These are phyloP conservation scores for Drosophila paulistorum DNA, from an alignment of 1,140 invertebrate genomes.

Conservation along the genomic window DNA sequence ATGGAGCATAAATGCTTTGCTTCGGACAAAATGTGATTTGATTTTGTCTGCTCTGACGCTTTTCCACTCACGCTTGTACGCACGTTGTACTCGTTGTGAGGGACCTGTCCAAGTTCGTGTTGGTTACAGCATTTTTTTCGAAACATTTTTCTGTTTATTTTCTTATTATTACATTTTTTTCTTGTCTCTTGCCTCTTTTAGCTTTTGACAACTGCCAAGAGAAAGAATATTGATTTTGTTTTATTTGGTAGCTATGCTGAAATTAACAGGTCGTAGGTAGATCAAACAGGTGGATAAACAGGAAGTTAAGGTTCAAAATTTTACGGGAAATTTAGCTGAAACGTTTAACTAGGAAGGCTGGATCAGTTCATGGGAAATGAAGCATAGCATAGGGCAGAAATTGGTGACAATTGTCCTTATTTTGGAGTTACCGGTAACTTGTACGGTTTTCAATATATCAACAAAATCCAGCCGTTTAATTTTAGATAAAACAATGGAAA, in stretches of 20 bases:
- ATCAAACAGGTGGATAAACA: no score
- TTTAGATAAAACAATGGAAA: no score
- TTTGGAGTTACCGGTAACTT: no score
- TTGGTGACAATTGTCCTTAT: no score
- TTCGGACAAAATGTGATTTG: constrained; percentile 66
- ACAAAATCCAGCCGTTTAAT: no score
- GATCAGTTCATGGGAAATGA: no score
- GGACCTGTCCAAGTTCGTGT: constrained; percentile 36
- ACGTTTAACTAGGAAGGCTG: no score
- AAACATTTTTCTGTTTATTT: not conserved
- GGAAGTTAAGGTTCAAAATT: no score
- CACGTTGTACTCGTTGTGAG: not conserved
- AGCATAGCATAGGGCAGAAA: no score
- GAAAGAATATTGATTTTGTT: constrained; percentile 1
- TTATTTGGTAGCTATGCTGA: not conserved
- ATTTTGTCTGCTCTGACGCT: constrained; percentile 56
- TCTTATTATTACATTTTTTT: not conserved
- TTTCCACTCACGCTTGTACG: constrained; percentile 2
- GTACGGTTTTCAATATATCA: no score
- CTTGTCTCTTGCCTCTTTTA: not conserved
- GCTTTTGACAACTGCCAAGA: not conserved
- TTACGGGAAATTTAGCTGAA: no score
- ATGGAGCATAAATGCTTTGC: constrained; percentile 73
- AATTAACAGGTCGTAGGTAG: no score
- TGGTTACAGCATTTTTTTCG: constrained; percentile 10